Conservation (phyloP, 2,113 vertebrate genomes). For the Oncorhynchus tshawytscha region DNA sequence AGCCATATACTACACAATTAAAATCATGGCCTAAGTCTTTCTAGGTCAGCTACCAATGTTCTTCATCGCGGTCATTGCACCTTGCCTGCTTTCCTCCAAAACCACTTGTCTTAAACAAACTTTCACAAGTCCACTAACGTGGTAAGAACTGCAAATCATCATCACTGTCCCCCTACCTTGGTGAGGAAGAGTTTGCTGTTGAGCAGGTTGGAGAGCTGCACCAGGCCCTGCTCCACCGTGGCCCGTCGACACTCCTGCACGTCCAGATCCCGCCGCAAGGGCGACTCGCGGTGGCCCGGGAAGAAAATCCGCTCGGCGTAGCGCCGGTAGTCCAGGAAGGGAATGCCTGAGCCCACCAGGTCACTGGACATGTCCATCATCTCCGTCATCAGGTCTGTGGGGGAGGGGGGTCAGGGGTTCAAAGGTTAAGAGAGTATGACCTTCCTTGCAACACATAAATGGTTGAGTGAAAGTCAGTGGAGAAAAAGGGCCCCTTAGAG, state of each 20-base stretch:
- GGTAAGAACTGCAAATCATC: not conserved
- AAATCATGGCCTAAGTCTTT: too few relatives aligned
- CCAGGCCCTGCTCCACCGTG: conserved; percentile 94
- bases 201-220: conserved; percentile 95
- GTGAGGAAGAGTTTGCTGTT: conserved; percentile 99
- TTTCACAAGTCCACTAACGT: too few relatives aligned
- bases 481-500: too few relatives aligned
- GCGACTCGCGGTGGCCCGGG: conserved; percentile 91
- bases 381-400: conserved; percentile 95
- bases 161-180: conserved; percentile 76
- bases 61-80: too few relatives aligned
- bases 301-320: conserved; percentile 98
- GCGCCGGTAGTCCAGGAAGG: conserved; percentile 93
- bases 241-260: conserved; percentile 90
- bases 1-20: too few relatives aligned
- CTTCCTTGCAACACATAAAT: not conserved
- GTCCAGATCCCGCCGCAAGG: conserved; percentile 87
- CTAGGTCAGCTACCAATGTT: too few relatives aligned
- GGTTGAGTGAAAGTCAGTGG: too few relatives aligned
- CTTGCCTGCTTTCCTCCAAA: too few relatives aligned
- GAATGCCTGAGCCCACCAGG: conserved; percentile 92
- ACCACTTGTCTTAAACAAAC: too few relatives aligned
- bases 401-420: not conserved
- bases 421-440: not conserved
- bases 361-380: conserved; percentile 99